Evolutionary conservation across 2,888 invertebrate genomes (phyloP).

Genomic region (Nymphalis urticae): DNA sequence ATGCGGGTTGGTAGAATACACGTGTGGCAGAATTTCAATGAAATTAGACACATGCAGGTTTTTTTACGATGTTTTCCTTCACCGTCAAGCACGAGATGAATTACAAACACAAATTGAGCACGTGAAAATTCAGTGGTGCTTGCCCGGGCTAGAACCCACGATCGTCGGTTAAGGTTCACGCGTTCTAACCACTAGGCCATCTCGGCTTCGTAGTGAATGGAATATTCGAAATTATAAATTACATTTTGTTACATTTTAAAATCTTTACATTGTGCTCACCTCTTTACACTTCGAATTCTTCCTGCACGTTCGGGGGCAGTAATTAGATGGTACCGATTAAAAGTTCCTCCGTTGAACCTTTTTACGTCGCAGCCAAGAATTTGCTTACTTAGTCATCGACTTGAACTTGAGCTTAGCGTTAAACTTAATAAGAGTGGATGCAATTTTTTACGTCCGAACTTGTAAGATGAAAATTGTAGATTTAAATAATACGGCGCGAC

Average conservation of each 20-base stretch:
- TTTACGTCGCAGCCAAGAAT: constrained; percentile 70
- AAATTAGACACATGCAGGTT: too few species aligned
- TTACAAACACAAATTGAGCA: too few species aligned
- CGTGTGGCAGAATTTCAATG: too few species aligned
- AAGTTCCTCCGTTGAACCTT: constrained; percentile 76
- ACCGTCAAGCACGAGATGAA: too few species aligned
- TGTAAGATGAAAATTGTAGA: background rate
- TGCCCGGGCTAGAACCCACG: too few species aligned
- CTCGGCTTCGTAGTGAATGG: too few species aligned
- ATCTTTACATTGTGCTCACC: constrained; percentile 1
- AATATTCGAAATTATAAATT: too few species aligned
- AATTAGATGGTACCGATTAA: constrained; percentile 69
- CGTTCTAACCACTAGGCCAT: too few species aligned
- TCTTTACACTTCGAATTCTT: constrained; percentile 26
- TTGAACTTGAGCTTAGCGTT: constrained; percentile 42
- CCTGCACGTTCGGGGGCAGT: constrained; percentile 23
- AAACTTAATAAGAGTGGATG: constrained; percentile 26
- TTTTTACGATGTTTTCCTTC: too few species aligned
- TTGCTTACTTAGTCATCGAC: constrained; percentile 64
- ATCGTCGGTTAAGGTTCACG: too few species aligned
- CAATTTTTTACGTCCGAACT: constrained; percentile 14
- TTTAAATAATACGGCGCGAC: background rate
- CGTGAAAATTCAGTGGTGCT: too few species aligned
- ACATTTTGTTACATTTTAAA: background rate
- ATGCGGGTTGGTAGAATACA: too few species aligned